These are phyloP conservation scores for Phalera bucephala DNA, from an alignment of 2,888 invertebrate genomes.

Conservation along the genomic window DNA sequence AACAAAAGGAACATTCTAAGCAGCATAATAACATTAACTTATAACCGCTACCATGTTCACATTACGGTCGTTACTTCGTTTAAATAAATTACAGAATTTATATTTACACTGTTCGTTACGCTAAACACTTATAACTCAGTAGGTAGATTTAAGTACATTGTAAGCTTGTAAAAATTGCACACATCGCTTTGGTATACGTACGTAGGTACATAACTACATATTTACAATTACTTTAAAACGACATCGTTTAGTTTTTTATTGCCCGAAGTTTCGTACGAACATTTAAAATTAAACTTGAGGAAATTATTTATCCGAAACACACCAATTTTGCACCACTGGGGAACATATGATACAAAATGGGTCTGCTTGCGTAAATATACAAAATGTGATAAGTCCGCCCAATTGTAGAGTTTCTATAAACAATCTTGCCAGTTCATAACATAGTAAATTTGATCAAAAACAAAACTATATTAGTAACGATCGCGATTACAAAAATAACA, in stretches of 20 bases:
- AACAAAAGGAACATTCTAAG: conserved; percentile 19
- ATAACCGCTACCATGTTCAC: conserved; percentile 16
- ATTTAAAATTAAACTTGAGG: conserved; percentile 12
- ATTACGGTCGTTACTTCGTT: conserved; percentile 26
- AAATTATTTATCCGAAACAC: neutral
- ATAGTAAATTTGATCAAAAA: neutral
- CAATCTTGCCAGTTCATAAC: neutral
- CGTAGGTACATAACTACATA: conserved; percentile 79
- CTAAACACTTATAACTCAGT: conserved; percentile 57
- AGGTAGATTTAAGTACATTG: conserved; percentile 65
- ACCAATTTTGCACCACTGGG: neutral
- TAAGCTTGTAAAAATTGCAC: conserved; percentile 83
- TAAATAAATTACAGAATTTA: conserved; percentile 37
- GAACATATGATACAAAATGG: neutral
- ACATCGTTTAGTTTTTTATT: conserved; percentile 68
- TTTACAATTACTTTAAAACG: conserved; percentile 63
- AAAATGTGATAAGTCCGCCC: neutral
- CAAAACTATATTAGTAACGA: neutral
- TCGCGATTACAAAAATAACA: no score
- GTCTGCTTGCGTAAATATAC: no score
- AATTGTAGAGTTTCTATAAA: neutral
- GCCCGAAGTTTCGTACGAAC: conserved; percentile 67
- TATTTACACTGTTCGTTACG: conserved; percentile 52
- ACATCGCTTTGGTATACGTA: conserved; percentile 82
- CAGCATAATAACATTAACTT: conserved; percentile 17